Evolutionary conservation across 2,113 vertebrate species (phyloP).

Genomic region (Taxidea taxus): DNA sequence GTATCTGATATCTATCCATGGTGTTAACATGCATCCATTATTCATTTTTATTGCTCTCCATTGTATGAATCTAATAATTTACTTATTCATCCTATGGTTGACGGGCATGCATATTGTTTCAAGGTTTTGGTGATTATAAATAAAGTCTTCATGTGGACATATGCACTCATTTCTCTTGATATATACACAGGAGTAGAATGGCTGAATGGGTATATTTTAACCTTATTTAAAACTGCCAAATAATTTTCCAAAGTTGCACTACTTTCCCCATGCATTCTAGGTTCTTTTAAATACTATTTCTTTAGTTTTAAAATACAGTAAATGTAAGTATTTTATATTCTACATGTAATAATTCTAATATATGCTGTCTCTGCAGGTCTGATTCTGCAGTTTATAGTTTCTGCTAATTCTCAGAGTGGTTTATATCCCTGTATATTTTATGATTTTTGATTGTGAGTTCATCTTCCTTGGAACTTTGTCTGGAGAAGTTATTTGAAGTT

Average conservation of each 20-base stretch:
- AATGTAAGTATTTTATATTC: background rate
- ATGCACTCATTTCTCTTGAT: background rate
- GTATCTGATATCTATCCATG: background rate
- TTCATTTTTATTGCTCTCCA: background rate
- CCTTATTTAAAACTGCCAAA: conserved; percentile 40
- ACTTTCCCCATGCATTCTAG: background rate
- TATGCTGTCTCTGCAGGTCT: background rate
- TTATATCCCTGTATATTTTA: background rate
- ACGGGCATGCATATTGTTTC: background rate
- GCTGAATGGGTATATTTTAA: background rate
- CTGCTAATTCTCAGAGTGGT: background rate
- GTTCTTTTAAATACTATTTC: background rate
- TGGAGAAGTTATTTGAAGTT: conserved; percentile 9
- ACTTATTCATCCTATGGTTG: background rate
- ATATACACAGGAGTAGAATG: background rate
- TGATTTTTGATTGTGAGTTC: conserved; percentile 4
- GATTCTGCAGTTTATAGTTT: background rate
- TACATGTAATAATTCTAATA: background rate
- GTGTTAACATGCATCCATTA: background rate
- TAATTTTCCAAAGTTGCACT: background rate
- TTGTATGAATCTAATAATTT: background rate
- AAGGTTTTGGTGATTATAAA: background rate
- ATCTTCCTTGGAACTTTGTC: conserved; percentile 22
- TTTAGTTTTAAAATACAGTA: background rate
- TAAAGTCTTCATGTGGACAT: background rate